Conservation (phyloP, 2,113 vertebrate species). For the Toxostoma redivivum region DNA sequence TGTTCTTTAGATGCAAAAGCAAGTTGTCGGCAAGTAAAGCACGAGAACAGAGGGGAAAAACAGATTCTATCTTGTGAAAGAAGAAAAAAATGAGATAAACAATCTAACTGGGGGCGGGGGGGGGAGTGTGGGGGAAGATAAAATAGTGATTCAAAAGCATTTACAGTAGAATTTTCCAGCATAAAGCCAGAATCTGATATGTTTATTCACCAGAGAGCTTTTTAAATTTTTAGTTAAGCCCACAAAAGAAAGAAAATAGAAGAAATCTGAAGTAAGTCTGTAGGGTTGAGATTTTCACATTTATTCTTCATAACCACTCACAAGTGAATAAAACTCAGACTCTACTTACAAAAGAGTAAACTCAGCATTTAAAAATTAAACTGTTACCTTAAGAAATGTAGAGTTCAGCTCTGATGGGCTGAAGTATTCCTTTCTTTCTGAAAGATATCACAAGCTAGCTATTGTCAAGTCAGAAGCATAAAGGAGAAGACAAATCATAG, state of each 20-base stretch:
- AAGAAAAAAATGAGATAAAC: not conserved
- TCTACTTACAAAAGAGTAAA: not conserved
- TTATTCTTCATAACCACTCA: not conserved
- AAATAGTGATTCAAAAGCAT: not conserved
- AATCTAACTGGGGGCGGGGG: not conserved
- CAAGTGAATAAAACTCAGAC: not conserved
- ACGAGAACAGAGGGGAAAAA: not conserved
- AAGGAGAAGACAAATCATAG: not conserved
- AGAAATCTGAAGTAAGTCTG: not conserved
- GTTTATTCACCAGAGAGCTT: not conserved
- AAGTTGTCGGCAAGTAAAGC: not conserved
- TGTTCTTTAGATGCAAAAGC: not conserved
- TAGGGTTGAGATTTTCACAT: not conserved
- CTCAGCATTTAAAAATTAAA: not conserved
- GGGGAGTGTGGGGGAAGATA: rapidly evolving
- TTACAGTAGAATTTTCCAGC: not conserved
- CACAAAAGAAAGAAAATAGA: not conserved
- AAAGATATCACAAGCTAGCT: not conserved
- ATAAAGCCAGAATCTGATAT: not conserved
- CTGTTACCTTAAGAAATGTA: not conserved
- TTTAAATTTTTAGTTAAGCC: not conserved
- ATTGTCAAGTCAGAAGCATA: not conserved
- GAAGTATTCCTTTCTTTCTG: not conserved
- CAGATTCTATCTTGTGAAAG: not conserved
- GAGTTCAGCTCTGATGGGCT: not conserved